Percentiles rank a stretch among this genome's conserved stretches.
Evolutionary conservation across 2,113 vertebrate species (phyloP).

Genomic region (Rhinolophus sinicus): DNA sequence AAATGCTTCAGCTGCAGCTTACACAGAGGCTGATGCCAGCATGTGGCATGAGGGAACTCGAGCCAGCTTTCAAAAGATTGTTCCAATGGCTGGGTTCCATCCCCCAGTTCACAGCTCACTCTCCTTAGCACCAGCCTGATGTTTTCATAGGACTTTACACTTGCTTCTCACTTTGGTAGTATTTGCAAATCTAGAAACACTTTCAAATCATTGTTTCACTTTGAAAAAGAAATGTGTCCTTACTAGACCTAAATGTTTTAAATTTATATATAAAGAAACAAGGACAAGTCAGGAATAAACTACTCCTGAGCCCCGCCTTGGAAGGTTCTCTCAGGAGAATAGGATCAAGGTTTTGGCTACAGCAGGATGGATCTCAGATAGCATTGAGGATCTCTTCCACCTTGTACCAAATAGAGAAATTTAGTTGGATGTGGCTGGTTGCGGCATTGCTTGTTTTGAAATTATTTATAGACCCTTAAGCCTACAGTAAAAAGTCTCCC

Average conservation of each 20-base stretch:
- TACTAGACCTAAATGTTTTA: background rate
- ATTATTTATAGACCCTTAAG: background rate
- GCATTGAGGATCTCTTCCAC: background rate
- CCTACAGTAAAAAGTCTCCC: background rate
- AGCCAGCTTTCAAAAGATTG: conserved; percentile 49
- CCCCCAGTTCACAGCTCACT: conserved; percentile 14
- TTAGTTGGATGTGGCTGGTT: background rate
- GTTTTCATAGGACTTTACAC: conserved; percentile 57
- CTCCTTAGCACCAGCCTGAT: conserved; percentile 36
- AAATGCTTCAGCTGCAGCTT: conserved; percentile 42
- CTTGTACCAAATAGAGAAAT: background rate
- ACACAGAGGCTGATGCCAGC: conserved; percentile 37
- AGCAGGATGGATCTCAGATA: background rate
- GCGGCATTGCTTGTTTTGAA: background rate
- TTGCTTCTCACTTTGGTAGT: conserved; percentile 52
- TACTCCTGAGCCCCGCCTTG: background rate
- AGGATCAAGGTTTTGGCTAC: background rate
- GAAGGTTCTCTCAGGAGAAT: background rate
- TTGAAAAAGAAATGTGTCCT: background rate
- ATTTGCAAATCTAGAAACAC: conserved; percentile 57
- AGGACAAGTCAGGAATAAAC: background rate
- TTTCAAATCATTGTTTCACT: background rate
- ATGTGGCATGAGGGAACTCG: background rate
- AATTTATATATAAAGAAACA: background rate
- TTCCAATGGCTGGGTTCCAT: conserved; percentile 64